Conservation (phyloP, 2,888 invertebrate genomes). For the Arge pagana region DNA sequence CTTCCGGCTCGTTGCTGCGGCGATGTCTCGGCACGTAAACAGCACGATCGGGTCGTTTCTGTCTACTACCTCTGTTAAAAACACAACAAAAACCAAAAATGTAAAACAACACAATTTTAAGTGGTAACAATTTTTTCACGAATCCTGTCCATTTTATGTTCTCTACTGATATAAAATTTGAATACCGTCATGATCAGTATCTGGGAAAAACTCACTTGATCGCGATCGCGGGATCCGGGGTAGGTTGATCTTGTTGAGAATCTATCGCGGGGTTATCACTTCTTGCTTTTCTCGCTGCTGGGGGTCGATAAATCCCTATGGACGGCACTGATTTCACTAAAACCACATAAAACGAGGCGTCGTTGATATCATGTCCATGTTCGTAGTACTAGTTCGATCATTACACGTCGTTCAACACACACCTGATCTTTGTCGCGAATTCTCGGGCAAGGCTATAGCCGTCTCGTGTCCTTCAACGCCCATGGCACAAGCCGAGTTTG, state of each 20-base stretch:
- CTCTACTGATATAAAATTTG: too few species aligned
- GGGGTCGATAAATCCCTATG: conserved; percentile 62
- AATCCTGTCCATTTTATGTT: too few species aligned
- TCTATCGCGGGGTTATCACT: conserved; percentile 20
- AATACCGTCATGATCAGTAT: too few species aligned
- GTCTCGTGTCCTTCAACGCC: conserved; percentile 46
- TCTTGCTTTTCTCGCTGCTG: conserved; percentile 57
- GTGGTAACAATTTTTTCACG: too few species aligned
- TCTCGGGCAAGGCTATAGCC: conserved; percentile 44
- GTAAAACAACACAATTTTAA: too few species aligned
- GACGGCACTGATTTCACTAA: conserved; percentile 50
- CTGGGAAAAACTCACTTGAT: conserved; percentile 37
- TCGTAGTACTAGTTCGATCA: not conserved
- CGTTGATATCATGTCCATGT: not conserved
- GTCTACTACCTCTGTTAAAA: conserved; percentile 41
- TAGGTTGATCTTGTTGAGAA: conserved; percentile 22
- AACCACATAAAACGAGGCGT: conserved; percentile 27
- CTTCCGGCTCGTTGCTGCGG: conserved; percentile 56
- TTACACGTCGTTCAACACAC: conserved; percentile 18
- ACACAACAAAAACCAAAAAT: conserved; percentile 1
- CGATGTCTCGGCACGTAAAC: conserved; percentile 79
- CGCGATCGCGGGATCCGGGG: conserved; percentile 23
- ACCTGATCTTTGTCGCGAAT: conserved; percentile 47
- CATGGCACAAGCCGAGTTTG: conserved; percentile 39
- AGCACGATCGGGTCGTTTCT: conserved; percentile 75